Evolutionary conservation across 2,113 vertebrate species (phyloP).

Genomic region (Etia nguti): DNA sequence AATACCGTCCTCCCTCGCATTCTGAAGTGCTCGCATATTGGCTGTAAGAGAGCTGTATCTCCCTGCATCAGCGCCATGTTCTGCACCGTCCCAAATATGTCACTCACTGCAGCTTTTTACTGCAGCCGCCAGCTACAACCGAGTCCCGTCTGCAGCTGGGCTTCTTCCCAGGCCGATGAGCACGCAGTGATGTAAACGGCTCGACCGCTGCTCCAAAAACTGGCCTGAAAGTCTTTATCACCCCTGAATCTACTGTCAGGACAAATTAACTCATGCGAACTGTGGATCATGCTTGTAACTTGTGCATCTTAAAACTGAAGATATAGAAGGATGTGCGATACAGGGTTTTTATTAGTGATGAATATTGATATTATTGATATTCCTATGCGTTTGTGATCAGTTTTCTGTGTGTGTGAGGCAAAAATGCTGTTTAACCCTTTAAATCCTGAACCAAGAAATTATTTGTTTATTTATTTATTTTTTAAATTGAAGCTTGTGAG

Average conservation of each 20-base stretch:
- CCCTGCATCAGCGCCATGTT: slow-evolving; percentile 6
- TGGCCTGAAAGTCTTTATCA: not conserved
- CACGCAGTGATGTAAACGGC: slow-evolving; percentile 16
- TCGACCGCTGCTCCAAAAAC: not conserved
- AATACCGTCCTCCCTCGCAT: not conserved
- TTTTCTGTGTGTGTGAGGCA: not conserved
- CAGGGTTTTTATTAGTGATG: not conserved
- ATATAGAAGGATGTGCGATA: not conserved
- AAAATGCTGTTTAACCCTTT: not conserved
- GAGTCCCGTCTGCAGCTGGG: slow-evolving; percentile 24
- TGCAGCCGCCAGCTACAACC: slow-evolving; percentile 36
- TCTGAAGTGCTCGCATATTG: slow-evolving; percentile 14
- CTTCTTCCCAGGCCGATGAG: not conserved
- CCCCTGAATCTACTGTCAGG: not conserved
- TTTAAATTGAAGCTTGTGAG: not conserved
- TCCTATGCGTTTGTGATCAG: not conserved
- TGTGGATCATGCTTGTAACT: not conserved
- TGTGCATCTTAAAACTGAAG: not conserved
- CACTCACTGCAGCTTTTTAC: slow-evolving; percentile 54
- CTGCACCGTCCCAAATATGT: slow-evolving; percentile 46
- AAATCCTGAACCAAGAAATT: not conserved
- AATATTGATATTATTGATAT: not conserved
- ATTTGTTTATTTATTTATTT: not conserved
- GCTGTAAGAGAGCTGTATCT: slow-evolving; percentile 25
- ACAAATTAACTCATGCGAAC: not conserved